phyloP scores from a whole-genome alignment of 2,888 invertebrate species.

The Hirtodrosophila cameraria region DNA sequence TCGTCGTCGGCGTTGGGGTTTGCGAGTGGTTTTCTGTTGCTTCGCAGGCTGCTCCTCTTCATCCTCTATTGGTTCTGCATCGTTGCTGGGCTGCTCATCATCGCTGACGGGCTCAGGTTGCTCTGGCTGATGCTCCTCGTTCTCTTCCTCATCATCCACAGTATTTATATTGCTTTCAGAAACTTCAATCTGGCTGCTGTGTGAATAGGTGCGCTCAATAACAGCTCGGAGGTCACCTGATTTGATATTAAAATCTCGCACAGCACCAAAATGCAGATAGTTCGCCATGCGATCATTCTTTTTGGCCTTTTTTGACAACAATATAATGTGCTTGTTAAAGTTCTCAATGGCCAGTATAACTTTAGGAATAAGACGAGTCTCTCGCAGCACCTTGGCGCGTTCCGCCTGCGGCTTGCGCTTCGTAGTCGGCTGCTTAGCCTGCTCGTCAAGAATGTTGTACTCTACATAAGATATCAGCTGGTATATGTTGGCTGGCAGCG shows the following conservation, averaged over 20 bases:
- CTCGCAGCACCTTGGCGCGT: slow-evolving; percentile 85
- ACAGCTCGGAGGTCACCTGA: slow-evolving; percentile 85
- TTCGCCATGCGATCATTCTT: slow-evolving; percentile 85
- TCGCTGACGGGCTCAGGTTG: slow-evolving; percentile 23
- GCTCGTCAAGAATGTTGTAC: slow-evolving; percentile 83
- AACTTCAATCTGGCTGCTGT: slow-evolving; percentile 75
- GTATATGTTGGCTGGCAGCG: slow-evolving; percentile 85
- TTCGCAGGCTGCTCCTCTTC: slow-evolving; percentile 22
- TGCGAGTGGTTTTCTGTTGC: slow-evolving; percentile 32
- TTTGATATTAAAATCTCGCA: slow-evolving; percentile 87
- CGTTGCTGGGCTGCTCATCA: slow-evolving; percentile 52
- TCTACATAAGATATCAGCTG: slow-evolving; percentile 86
- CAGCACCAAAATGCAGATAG: slow-evolving; percentile 86
- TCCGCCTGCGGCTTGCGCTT: slow-evolving; percentile 83
- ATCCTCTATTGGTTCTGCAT: slow-evolving; percentile 40
- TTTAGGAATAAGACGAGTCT: slow-evolving; percentile 87
- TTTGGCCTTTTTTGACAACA: slow-evolving; percentile 86
- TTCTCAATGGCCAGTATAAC: slow-evolving; percentile 87
- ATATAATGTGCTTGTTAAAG: slow-evolving; percentile 86
- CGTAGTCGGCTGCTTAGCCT: slow-evolving; percentile 58
- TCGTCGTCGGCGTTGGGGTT: slow-evolving; percentile 29
- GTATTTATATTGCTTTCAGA: slow-evolving; percentile 51
- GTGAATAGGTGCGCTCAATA: slow-evolving; percentile 84
- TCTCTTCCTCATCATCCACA: slow-evolving; percentile 8
- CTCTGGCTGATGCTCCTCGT: not conserved